Percentiles rank a stretch among this genome's conserved stretches.
Evolutionary conservation across 2,888 invertebrate species (phyloP).

Genomic region (Nomada hirtipes): DNA sequence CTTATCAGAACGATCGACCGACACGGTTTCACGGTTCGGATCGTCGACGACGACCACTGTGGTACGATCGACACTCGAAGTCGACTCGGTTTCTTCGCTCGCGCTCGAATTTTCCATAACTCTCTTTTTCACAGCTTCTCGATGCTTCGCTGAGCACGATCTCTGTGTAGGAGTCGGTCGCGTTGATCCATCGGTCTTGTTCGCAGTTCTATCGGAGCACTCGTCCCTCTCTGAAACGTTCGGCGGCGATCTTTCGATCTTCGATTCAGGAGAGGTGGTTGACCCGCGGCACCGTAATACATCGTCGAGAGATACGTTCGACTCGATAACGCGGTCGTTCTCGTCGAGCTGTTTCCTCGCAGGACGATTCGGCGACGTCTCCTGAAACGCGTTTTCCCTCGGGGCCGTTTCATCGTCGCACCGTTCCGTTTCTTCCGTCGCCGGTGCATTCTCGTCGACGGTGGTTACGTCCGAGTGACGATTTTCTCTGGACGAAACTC

Average conservation of each 20-base stretch:
- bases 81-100: conserved; percentile 24
- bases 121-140: conserved; percentile 24
- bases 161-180: conserved; percentile 55
- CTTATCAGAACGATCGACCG: conserved; percentile 66
- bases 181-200: background rate
- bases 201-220: conserved; percentile 29
- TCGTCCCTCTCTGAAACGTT: conserved; percentile 14
- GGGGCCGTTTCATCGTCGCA: background rate
- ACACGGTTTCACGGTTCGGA: conserved; percentile 71
- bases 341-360: background rate
- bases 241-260: conserved; percentile 18
- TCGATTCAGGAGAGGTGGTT: conserved; percentile 18
- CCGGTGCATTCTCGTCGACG: background rate
- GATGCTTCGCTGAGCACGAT: conserved; percentile 40
- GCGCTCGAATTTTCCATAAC: conserved; percentile 8
- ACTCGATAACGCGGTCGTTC: conserved; percentile 2
- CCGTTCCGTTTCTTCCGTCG: background rate
- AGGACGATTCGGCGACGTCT: background rate
- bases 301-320: conserved; percentile 50
- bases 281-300: background rate
- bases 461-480: background rate
- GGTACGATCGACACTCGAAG: conserved; percentile 76
- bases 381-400: background rate
- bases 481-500: background rate
- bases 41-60: conserved; percentile 81